Evolutionary conservation across 1,140 invertebrate species (phyloP), one percentile per base, ranked within the genome.

Genomic region (Mactra quadrangularis): DNA sequence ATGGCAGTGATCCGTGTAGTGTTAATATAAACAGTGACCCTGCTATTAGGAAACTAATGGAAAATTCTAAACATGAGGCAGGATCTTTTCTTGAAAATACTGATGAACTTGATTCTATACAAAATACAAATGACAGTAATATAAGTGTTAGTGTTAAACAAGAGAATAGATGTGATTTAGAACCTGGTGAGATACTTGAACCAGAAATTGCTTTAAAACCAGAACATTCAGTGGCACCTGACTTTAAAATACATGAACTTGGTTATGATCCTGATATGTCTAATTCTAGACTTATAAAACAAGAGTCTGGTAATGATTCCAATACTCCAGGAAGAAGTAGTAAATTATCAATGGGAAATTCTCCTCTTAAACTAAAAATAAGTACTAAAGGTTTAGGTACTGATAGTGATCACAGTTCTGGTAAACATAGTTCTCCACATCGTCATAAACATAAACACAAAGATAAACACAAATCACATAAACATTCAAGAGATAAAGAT

Each of bases 21-120:
- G 77, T 81, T 9, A 81, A 81, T 81, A 81, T 81, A 27, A 81
- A 81, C 50, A 71, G 52, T 71, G 77, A 81, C 41, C 77, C 77
- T 31, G 53, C 60, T 19, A 59, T 81, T 27, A 53, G 62, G 41
- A 81, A 60, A 71, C 19, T 81, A 4, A 71, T 81, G 17, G 55
- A 50, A 41, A 45, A 33, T 53, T 38, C 29, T 27, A 70, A 60
- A 81, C 77, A 57, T 45, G 77, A 81, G 25, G 9, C 66, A 50
- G 76, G 33, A 55, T 31, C 27, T 41, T 72, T 31, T 19, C 7
- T 15, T 15, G 25, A 38, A 15, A 31, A 7, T 2, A 27, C 35
- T 13, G 3, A 19, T 38, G 19, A 35, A 45, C 59, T 35, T 33
- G 64, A 68, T 22, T 9, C 4, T n/a, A 11, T 55, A 11, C 52